Conservation (phyloP, 2,797 vertebrate genomes). For the Sebastes variabilis region DNA sequence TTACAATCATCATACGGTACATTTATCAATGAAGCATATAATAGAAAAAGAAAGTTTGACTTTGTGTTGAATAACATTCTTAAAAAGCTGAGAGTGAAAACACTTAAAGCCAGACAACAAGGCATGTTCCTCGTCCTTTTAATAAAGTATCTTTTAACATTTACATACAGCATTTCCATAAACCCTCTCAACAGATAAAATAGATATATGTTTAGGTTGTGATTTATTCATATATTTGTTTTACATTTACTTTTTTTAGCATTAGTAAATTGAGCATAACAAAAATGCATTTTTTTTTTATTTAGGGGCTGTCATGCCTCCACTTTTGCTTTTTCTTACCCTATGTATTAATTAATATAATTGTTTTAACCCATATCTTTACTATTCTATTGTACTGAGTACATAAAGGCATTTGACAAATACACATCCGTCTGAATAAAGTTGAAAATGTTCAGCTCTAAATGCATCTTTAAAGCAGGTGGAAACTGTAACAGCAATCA, state of each 20-base stretch:
- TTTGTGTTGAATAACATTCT: constrained; percentile 66
- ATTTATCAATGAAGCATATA: constrained; percentile 57
- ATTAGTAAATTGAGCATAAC: constrained; percentile 26
- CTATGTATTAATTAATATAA: background rate
- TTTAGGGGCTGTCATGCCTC: constrained; percentile 13
- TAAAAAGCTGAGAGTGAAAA: constrained; percentile 72
- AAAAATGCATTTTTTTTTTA: constrained; percentile 44
- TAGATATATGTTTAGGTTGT: constrained; percentile 48
- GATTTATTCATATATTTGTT: constrained; percentile 26
- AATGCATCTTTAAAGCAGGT: constrained; percentile 42
- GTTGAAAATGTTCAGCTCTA: constrained; percentile 6
- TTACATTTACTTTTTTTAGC: background rate
- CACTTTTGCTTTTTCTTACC: background rate
- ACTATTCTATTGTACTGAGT: background rate
- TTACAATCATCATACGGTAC: constrained; percentile 65
- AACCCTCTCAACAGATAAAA: constrained; percentile 61
- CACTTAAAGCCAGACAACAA: constrained; percentile 46
- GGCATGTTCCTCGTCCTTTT: constrained; percentile 51
- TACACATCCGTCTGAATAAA: constrained; percentile 10
- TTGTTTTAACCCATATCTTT: background rate
- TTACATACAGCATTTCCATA: constrained; percentile 53
- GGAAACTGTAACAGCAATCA: constrained; percentile 22
- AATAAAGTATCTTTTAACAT: constrained; percentile 61
- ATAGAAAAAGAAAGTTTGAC: constrained; percentile 58
- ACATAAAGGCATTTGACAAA: constrained; percentile 24